Evolutionary conservation across 2,888 invertebrate genomes (phyloP).

Genomic region (Sicus ferrugineus): DNA sequence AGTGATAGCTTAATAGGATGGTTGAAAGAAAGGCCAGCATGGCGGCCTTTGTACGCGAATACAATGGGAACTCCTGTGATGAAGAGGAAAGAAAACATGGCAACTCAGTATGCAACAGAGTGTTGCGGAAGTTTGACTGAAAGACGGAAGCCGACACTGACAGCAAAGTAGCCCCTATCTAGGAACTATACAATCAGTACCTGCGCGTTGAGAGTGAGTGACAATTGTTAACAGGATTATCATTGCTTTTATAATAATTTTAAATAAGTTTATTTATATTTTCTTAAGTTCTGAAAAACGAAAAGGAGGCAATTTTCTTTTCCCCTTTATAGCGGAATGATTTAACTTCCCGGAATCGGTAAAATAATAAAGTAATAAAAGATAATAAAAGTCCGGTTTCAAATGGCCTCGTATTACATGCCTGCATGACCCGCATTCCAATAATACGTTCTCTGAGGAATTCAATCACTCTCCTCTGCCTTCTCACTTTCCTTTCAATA

Average conservation of each 20-base stretch:
- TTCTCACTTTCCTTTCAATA: neutral
- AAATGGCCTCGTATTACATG: too few relatives aligned
- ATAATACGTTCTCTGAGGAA: neutral
- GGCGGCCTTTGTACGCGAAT: neutral
- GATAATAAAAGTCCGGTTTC: too few relatives aligned
- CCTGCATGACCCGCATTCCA: constrained; percentile 7
- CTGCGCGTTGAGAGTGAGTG: constrained; percentile 11
- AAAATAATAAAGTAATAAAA: too few relatives aligned
- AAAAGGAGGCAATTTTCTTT: neutral
- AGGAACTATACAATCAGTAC: neutral
- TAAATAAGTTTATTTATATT: constrained; percentile 37
- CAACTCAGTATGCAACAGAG: constrained; percentile 14
- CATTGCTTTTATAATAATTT: constrained; percentile 38
- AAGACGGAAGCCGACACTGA: neutral
- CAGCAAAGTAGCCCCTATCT: constrained; percentile 22
- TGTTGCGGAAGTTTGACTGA: neutral
- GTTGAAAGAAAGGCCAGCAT: neutral
- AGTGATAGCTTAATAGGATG: constrained; percentile 10
- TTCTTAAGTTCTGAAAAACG: neutral
- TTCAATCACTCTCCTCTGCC: neutral
- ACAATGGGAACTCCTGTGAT: constrained; percentile 13
- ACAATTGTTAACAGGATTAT: constrained; percentile 37
- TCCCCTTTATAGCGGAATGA: too few relatives aligned
- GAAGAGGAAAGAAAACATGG: neutral
- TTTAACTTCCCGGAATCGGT: constrained; percentile 15